Base-by-base conservation (phyloP, 2,888 invertebrate species). In the Macrosiphum euphorbiae region DNA sequence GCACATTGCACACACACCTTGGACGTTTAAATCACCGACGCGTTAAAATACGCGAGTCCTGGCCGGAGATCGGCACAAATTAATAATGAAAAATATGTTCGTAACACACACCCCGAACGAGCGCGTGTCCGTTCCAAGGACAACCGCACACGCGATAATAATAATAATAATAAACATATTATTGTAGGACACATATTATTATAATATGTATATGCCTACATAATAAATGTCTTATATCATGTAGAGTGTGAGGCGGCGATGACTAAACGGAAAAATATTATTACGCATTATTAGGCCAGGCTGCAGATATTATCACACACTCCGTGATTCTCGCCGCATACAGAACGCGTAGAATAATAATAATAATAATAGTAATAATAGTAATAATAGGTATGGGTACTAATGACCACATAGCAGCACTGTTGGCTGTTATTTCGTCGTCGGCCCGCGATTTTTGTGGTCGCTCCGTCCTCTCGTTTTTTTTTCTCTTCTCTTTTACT, bases 211-310 rank as follows among this genome's bases (percentile, higher is more conserved):
- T 78, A 35, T 20, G 8, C 35, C 20, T 78, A 35, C 35, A 35
- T 78, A 78, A 78, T 35, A 35, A 78, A 78, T 78, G 20, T 78
- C 35, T 78, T 78, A 35, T 0, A n/a, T n/a, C n/a, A 44, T 20
- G 24, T n/a, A 20, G 35, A 78, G 78, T 35, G 20, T 35, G 78
- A 78, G 41, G 13, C 58, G 88, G 7, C 92, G 93, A 93, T 93
- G 93, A 93, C 93, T 93, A 90, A 93, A 88, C 93, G 89, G 35
- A 55, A 93, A 93, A 89, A 85, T 78, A 78, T 87, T 92, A 50
- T 88, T 78, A 78, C n/a, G 55, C 67, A 78, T 90, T 92, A 87
- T 92, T 92, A 92, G 92, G 78, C 88, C 50, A 35, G 87, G 87
- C 67, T 3, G 52, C 61, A 88, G 86, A 67, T 67, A 88, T 84